Evolutionary conservation across 2,888 invertebrate genomes (phyloP).

Genomic region (Pollenia griseotomentosa): DNA sequence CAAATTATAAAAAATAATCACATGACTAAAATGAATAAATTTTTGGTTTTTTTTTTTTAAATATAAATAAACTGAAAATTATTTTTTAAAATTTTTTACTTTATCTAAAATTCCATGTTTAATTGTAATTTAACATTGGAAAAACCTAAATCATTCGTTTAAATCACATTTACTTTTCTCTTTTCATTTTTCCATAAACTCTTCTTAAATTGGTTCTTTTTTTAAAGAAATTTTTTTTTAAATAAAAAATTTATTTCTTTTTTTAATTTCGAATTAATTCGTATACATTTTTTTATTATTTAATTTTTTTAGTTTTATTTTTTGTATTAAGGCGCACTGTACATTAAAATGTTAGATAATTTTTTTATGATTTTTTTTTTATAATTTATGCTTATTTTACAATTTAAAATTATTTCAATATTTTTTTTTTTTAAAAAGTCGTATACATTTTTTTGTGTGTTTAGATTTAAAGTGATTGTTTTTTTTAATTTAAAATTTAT

Average conservation of each 20-base stretch:
- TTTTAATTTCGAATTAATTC: conserved; percentile 70
- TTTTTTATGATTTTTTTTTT: conserved; percentile 35
- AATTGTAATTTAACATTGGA: background rate
- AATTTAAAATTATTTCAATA: conserved; percentile 70
- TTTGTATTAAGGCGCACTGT: conserved; percentile 72
- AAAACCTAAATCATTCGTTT: conserved; percentile 10
- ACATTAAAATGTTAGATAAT: conserved; percentile 67
- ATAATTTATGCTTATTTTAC: conserved; percentile 69
- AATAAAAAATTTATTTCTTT: conserved; percentile 33
- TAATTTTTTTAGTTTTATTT: background rate
- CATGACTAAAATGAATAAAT: conserved; percentile 18
- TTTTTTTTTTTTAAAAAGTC: conserved; percentile 78
- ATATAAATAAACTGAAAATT: conserved; percentile 1
- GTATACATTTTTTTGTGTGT: conserved; percentile 79
- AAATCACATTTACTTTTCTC: conserved; percentile 62
- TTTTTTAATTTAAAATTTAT: conserved; percentile 40
- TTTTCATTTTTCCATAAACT: conserved; percentile 47
- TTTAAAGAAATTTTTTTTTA: conserved; percentile 34
- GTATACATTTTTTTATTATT: conserved; percentile 66
- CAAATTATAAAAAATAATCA: conserved; percentile 43
- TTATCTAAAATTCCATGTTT: conserved; percentile 27
- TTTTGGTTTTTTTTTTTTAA: conserved; percentile 38
- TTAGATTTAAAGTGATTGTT: conserved; percentile 60
- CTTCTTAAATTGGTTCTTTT: conserved; percentile 63
- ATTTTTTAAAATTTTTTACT: conserved; percentile 4